Conservation (phyloP, 2,113 vertebrate species). For the Vicugna pacos region DNA sequence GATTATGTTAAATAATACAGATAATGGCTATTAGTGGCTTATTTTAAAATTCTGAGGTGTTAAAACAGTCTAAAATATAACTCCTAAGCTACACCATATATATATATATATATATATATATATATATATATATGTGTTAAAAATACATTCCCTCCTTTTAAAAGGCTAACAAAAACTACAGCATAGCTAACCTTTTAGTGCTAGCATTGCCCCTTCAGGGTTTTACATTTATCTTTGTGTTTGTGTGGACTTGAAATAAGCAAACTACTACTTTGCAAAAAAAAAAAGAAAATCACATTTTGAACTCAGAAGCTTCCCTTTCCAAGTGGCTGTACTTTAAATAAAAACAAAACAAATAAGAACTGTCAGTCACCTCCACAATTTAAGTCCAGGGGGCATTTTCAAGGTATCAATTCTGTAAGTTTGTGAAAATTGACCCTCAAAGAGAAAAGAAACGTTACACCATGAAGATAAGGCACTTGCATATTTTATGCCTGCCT, state of each 20-base stretch:
- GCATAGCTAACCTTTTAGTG: background rate
- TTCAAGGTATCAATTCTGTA: background rate
- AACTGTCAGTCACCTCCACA: background rate
- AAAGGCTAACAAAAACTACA: background rate
- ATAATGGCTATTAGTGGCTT: background rate
- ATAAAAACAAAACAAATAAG: slow-evolving; percentile 24
- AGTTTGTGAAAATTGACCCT: background rate
- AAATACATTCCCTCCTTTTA: background rate
- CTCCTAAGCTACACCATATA: background rate
- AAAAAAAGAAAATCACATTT: background rate
- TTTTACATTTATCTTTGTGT: background rate
- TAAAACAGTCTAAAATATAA: background rate
- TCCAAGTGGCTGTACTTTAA: background rate
- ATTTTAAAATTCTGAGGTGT: background rate
- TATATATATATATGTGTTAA: background rate
- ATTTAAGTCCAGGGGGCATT: background rate
- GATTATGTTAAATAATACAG: background rate
- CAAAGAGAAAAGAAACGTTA: background rate
- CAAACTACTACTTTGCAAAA: background rate
- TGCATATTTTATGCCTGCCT: slow-evolving; percentile 6
- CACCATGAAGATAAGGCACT: background rate
- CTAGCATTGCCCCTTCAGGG: background rate
- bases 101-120: background rate
- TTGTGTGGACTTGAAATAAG: background rate
- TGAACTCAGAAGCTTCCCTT: background rate